phyloP scores from a whole-genome alignment of 2,888 invertebrate species.

The Pterostichus madidus region DNA sequence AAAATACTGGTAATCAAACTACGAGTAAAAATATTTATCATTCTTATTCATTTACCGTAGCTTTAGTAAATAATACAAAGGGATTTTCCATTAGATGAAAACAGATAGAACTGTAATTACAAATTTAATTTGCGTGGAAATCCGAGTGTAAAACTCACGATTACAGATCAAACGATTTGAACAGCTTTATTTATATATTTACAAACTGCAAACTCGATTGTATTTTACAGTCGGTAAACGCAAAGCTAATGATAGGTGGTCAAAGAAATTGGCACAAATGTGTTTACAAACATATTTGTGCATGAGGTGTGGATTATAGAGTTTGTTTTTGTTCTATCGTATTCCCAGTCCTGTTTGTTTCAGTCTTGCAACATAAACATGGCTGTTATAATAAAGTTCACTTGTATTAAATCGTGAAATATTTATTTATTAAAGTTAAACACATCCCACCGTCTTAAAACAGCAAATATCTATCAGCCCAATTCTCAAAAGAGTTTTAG shows the following conservation, averaged over 20 bases:
- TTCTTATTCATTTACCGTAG: no score
- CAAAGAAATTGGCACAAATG: not conserved
- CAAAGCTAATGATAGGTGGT: not conserved
- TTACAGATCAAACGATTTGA: constrained; percentile 23
- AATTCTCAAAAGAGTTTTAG: no score
- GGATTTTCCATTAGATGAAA: not conserved
- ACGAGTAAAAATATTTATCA: no score
- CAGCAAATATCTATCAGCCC: no score
- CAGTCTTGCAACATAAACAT: no score
- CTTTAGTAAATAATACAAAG: constrained; percentile 3
- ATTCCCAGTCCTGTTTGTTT: no score
- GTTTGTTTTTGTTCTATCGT: no score
- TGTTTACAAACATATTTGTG: not conserved
- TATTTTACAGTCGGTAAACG: not conserved
- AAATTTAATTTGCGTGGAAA: not conserved
- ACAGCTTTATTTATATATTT: constrained; percentile 1
- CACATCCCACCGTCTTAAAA: no score
- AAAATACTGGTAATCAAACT: no score
- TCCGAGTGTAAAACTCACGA: constrained; percentile 22
- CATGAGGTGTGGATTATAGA: not conserved
- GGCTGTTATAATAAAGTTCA: no score
- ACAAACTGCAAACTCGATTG: constrained; percentile 23
- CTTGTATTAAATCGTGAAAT: no score
- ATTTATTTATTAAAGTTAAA: no score
- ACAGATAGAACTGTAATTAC: not conserved